Evolutionary conservation across 2,888 invertebrate species (phyloP), one percentile per base, ranked within the genome.

Genomic region (Xylophagus ater): DNA sequence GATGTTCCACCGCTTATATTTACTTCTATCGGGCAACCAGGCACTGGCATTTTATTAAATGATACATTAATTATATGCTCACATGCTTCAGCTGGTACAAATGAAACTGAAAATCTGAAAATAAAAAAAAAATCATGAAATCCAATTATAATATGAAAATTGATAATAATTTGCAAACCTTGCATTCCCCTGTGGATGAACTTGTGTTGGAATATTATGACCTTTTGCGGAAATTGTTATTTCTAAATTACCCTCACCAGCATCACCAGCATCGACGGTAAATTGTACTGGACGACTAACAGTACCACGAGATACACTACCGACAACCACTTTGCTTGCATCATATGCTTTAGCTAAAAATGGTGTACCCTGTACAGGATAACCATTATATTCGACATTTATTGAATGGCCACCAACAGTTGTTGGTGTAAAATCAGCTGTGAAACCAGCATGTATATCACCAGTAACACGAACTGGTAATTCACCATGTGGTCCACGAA

Each of bases 241-340:
- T 68, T 97, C 96, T 49, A 97, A 69, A 64, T 90, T 90, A 37
- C 97, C 97, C 68, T 96, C 96, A 8, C 97, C 97, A 32, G 96
- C 93, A 61, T 90, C 84, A 47, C 88, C 88, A 3, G 94, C 94
- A 62, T 97, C 94, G 36, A 96, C 93, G 13, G 87, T 86, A 56
- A 94, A 84, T 55, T 92, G 89, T n/a, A 92, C 87, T 4, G 89
- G 81, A 49, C 90, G 79, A 36, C 93, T 92, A 8, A 94, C 83
- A n/a, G 78, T 76, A 41, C 81, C 81, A 17, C 84, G 78, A 10
- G 81, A 80, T 30, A 87, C 81, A 49, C 81, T 76, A 33, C 80
- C 79, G 26, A 92, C 87, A 52, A 80, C 74, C 14, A 89, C 87
- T 58, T 82, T 76, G 47, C 84, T 83, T 19, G 93, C 86, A 66